A percentile compares a stretch with the other conserved stretches of the same genome.
Evolutionary conservation across 2,113 vertebrate genomes (phyloP).

Genomic region (Ochotona curzoniae): DNA sequence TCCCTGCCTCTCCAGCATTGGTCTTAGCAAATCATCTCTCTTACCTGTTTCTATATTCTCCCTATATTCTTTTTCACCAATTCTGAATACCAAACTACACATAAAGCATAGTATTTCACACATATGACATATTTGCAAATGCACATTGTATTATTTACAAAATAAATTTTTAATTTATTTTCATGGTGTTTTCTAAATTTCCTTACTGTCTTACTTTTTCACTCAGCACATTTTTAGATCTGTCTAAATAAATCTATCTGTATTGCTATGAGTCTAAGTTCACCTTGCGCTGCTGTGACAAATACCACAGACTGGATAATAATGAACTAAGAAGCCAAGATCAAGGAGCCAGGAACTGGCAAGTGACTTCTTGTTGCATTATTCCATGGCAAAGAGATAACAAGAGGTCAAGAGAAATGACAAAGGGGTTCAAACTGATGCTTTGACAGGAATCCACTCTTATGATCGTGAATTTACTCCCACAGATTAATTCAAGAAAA

Average conservation of each 20-base stretch:
- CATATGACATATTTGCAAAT: background rate
- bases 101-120: conserved; percentile 24
- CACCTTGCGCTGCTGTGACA: background rate
- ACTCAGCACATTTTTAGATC: conserved; percentile 9
- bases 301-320: background rate
- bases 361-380: background rate
- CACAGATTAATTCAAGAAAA: background rate
- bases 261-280: background rate
- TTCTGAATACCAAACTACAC: background rate
- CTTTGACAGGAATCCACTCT: background rate
- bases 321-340: background rate
- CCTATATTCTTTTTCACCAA: background rate
- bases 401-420: background rate
- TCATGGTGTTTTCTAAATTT: background rate
- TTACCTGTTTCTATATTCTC: background rate
- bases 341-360: background rate
- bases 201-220: background rate
- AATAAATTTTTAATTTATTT: background rate
- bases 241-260: background rate
- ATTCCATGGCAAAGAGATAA: background rate
- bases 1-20: background rate
- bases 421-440: background rate
- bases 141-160: background rate
- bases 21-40: background rate
- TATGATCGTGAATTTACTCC: background rate